phyloP scores from a whole-genome alignment of 2,888 invertebrate species.

The Tiliacea citrago region DNA sequence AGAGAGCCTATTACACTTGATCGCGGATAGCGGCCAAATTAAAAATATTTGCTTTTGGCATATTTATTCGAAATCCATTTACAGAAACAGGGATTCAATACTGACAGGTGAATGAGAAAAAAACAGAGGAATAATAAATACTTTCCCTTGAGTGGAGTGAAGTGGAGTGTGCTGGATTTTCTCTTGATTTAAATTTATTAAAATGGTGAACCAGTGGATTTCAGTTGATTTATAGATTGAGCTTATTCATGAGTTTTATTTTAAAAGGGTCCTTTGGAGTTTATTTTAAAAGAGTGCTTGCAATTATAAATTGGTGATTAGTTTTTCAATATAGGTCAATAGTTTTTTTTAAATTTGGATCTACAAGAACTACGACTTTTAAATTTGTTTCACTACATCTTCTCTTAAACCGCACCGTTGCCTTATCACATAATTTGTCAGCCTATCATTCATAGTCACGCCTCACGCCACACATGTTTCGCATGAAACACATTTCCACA shows the following conservation, averaged over 20 bases:
- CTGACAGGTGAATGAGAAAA: slow-evolving; percentile 49
- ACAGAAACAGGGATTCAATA: slow-evolving; percentile 22
- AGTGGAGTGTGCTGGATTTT: slow-evolving; percentile 16
- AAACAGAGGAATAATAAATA: slow-evolving; percentile 21
- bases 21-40: slow-evolving; percentile 48
- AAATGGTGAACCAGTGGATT: slow-evolving; percentile 28
- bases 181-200: slow-evolving; percentile 39
- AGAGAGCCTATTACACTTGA: slow-evolving; percentile 54
- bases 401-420: too few species aligned
- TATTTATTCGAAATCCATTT: slow-evolving; percentile 54
- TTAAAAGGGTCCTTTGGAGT: not conserved
- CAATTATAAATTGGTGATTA: not conserved
- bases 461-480: too few species aligned
- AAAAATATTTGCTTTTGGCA: slow-evolving; percentile 59
- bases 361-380: not conserved
- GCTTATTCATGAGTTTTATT: slow-evolving; percentile 25
- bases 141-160: slow-evolving; percentile 19
- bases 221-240: slow-evolving; percentile 30
- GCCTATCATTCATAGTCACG: too few species aligned
- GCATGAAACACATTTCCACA: too few species aligned
- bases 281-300: slow-evolving; percentile 1
- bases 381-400: too few species aligned
- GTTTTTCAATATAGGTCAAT: not conserved
- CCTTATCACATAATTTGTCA: too few species aligned
- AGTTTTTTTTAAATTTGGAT: not conserved